Conservation (phyloP, 2,888 invertebrate genomes). For the Liopterus haemorrhoidalis region DNA sequence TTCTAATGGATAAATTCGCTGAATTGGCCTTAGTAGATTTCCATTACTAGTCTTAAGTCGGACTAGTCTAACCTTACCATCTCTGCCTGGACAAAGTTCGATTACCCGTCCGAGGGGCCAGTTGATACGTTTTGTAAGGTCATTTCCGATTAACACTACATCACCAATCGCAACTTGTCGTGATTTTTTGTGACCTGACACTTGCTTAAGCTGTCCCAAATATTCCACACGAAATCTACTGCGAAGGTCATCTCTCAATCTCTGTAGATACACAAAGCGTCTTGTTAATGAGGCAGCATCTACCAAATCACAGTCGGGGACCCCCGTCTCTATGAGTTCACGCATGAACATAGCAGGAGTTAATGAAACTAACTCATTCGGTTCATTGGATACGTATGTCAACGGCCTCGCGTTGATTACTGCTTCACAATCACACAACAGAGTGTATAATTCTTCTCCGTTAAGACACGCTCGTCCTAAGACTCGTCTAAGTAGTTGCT, state of each 20-base stretch:
- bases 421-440: conserved; percentile 35
- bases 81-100: background rate
- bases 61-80: no score
- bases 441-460: conserved; percentile 34
- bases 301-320: conserved; percentile 19
- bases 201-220: conserved; percentile 14
- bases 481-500: conserved; percentile 35
- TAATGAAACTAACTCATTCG: conserved; percentile 28
- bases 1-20: no score
- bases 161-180: conserved; percentile 4
- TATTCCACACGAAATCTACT: conserved; percentile 24
- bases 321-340: conserved; percentile 13
- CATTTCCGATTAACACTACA: conserved; percentile 8
- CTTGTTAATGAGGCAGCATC: conserved; percentile 7
- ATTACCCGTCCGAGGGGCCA: conserved; percentile 10
- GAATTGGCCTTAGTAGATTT: no score
- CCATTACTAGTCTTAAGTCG: no score
- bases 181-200: background rate
- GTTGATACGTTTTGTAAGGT: conserved; percentile 6
- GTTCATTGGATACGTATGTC: conserved; percentile 33
- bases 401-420: conserved; percentile 38
- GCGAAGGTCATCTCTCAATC: conserved; percentile 13
- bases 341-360: conserved; percentile 28
- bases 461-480: conserved; percentile 35
- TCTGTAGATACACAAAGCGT: conserved; percentile 12